phyloP scores from a whole-genome alignment of 2,797 vertebrate genomes.

The Sebastes minor region DNA sequence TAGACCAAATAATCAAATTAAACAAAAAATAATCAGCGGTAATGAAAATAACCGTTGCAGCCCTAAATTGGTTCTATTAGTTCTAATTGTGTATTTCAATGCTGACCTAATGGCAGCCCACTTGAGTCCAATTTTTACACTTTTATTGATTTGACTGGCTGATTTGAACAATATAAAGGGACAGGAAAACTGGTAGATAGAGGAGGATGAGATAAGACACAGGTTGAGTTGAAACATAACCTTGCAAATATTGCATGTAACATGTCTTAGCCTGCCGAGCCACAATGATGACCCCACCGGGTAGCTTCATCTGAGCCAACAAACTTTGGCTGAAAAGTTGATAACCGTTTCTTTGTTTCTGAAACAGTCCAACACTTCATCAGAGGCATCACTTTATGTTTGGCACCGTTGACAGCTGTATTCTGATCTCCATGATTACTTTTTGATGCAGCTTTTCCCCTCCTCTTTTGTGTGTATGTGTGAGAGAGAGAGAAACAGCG shows the following conservation, averaged over 20 bases:
- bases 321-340: conserved; percentile 70
- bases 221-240: neutral
- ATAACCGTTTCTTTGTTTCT: conserved; percentile 49
- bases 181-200: neutral
- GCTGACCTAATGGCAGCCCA: neutral
- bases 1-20: neutral
- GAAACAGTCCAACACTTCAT: conserved; percentile 63
- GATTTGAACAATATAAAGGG: neutral
- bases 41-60: neutral
- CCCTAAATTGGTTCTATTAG: neutral
- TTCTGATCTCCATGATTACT: conserved; percentile 80
- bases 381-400: conserved; percentile 70
- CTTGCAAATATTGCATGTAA: conserved; percentile 4
- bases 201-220: neutral
- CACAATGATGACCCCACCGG: conserved; percentile 19
- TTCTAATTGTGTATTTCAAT: neutral
- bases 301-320: conserved; percentile 27
- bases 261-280: conserved; percentile 18
- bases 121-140: neutral
- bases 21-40: neutral
- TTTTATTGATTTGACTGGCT: neutral
- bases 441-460: conserved; percentile 67
- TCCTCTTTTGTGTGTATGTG: conserved; percentile 37
- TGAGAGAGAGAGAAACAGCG: neutral
- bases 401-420: conserved; percentile 70